Base-by-base conservation (phyloP, 2,888 invertebrate genomes). In the Hoplodrina blanda region DNA sequence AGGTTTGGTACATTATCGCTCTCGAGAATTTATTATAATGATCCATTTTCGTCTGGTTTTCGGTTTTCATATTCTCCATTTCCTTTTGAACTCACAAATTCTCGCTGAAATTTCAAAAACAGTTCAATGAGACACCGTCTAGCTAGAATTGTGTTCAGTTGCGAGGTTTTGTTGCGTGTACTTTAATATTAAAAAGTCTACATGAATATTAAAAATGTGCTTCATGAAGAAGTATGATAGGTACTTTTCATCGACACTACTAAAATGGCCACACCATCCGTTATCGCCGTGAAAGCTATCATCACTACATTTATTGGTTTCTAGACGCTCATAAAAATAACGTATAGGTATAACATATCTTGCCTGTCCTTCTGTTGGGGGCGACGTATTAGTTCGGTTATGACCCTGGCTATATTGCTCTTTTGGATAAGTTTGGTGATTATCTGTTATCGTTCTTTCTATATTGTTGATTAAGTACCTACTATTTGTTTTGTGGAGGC, bases 321-420 rank as follows among this genome's bases (percentile, higher is more conserved):
- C 86, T 70, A 82, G 84, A 82, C 82, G 83, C 83, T 85, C 89
- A 87, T 92, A 92, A 91, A 92, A 91, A 89, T 91, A 91, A 91
- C 83, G 82, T 91, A 91, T 91, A 86, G 89, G 77, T 78, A 79
- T 82, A 74, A 66, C 73, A 80, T 78, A 68, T 78, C 69, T 74
- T 73, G 64, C 67, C 71, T 63, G 65, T 74, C 82, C 73, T 68
- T 79, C 69, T 76, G 68, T 70, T 82, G 61, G 63, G 59, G 73
- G 74, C 76, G 84, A 82, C 76, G 64, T 84, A 86, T 83, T 87
- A 82, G 80, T 86, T 84, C 65, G 70, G 76, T 78, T 81, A 86
- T 80, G 75, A 78, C 78, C 69, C 65, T 53, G 60, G 65, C 73
- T 79, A 76, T 81, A 84, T 84, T 78, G 81, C 76, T 80, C 78